Percentiles rank a stretch among this genome's conserved stretches.
Conservation (phyloP, 37 sponge, comb jelly and placozoan genomes). For the Diacarnus erythraeanus region DNA sequence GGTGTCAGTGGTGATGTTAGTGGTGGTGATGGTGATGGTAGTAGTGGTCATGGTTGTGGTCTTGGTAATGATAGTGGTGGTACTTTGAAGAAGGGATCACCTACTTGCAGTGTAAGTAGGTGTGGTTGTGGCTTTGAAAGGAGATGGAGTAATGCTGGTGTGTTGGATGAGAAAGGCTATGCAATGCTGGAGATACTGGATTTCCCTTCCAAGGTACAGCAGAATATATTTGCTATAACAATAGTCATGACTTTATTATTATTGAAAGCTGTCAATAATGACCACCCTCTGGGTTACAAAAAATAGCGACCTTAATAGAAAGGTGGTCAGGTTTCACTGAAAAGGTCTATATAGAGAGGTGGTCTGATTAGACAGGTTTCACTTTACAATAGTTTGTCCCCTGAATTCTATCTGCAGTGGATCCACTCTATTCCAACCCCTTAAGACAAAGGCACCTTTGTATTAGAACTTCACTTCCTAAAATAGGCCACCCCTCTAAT, state of each 20-base stretch:
- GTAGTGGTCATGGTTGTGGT: neutral
- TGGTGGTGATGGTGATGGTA: neutral
- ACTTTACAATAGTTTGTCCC: too few relatives aligned
- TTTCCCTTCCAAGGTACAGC: slow-evolving; percentile 31
- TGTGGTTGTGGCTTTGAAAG: neutral
- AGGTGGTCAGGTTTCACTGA: too few relatives aligned
- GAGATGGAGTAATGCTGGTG: slow-evolving; percentile 5
- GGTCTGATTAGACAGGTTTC: too few relatives aligned
- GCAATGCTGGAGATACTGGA: slow-evolving; percentile 48
- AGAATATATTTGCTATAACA: neutral
- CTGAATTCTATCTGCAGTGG: too few relatives aligned
- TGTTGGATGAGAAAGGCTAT: slow-evolving; percentile 21
- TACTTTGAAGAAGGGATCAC: neutral
- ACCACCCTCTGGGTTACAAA: too few relatives aligned
- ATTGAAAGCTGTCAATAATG: too few relatives aligned
- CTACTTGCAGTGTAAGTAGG: neutral
- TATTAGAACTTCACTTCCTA: too few relatives aligned
- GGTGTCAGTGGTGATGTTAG: neutral
- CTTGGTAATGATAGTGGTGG: neutral
- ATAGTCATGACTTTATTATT: neutral
- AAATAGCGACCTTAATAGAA: too few relatives aligned
- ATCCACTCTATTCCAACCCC: too few relatives aligned
- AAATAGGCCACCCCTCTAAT: too few relatives aligned
- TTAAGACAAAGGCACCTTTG: too few relatives aligned
- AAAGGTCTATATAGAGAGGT: too few relatives aligned